A percentile compares a stretch with the other conserved stretches of the same genome.
phyloP scores from a whole-genome alignment of 2,113 vertebrate genomes.

The Rana temporaria region DNA sequence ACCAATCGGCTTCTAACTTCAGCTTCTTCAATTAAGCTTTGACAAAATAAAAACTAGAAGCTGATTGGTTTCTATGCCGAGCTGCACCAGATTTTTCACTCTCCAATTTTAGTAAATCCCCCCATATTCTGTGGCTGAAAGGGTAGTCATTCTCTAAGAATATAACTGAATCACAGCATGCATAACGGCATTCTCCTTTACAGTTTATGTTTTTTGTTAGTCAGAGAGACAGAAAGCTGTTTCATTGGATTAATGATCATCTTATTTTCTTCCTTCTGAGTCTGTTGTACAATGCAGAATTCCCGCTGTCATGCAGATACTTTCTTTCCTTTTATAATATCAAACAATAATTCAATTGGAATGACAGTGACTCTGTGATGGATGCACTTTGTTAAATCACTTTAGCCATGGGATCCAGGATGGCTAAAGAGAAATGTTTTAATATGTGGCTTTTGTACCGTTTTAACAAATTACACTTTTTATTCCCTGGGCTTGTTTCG shows the following conservation, averaged over 20 bases:
- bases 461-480: not conserved
- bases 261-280: not conserved
- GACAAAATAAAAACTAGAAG: too few relatives aligned
- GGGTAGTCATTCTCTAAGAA: too few relatives aligned
- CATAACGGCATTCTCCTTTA: too few relatives aligned
- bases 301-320: conserved; percentile 19
- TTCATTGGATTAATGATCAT: not conserved
- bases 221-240: not conserved
- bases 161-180: too few relatives aligned
- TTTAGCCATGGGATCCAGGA: conserved; percentile 18
- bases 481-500: too few relatives aligned
- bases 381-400: conserved; percentile 44
- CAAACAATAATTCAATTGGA: conserved; percentile 41
- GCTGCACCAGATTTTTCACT: too few relatives aligned
- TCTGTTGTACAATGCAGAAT: not conserved
- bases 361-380: conserved; percentile 6
- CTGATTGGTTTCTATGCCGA: too few relatives aligned
- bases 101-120: too few relatives aligned
- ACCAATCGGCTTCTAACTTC: too few relatives aligned
- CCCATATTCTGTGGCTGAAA: too few relatives aligned
- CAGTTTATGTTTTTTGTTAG: too few relatives aligned
- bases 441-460: not conserved
- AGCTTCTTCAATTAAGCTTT: too few relatives aligned
- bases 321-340: conserved; percentile 19
- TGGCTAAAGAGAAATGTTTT: conserved; percentile 13